phyloP scores from a whole-genome alignment of 2,888 invertebrate genomes.

The Carpatolechia fugitivella region DNA sequence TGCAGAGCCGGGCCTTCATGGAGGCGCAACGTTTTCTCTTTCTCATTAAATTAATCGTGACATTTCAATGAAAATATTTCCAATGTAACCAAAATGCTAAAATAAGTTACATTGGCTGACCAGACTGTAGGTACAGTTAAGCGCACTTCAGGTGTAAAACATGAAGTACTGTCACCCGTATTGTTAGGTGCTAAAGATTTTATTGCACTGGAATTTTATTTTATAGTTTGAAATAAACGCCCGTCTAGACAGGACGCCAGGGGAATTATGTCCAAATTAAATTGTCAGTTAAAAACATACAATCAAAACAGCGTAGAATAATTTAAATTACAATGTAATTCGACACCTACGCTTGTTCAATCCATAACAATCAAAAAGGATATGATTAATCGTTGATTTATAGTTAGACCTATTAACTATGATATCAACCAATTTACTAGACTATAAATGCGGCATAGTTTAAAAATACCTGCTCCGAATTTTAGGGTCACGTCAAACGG shows the following conservation, averaged over 20 bases:
- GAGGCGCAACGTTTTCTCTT: no score
- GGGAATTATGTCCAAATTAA: not conserved
- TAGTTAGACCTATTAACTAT: constrained; percentile 26
- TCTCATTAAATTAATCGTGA: no score
- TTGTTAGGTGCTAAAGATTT: not conserved
- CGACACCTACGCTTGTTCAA: constrained; percentile 29
- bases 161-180: not conserved
- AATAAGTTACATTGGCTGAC: no score
- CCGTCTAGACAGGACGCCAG: not conserved
- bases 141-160: no score
- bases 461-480: constrained; percentile 4
- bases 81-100: no score
- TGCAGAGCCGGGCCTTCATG: no score
- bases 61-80: no score
- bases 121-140: no score
- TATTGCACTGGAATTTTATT: not conserved
- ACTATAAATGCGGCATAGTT: constrained; percentile 13
- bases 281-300: not conserved
- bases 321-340: constrained; percentile 31
- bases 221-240: not conserved
- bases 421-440: constrained; percentile 31
- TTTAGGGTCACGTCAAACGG: not conserved
- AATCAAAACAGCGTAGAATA: constrained; percentile 16
- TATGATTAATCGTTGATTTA: constrained; percentile 38
- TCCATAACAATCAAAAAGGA: constrained; percentile 30